Evolutionary conservation across 2,113 vertebrate species (phyloP).

Genomic region (Phyllopteryx taeniolatus): DNA sequence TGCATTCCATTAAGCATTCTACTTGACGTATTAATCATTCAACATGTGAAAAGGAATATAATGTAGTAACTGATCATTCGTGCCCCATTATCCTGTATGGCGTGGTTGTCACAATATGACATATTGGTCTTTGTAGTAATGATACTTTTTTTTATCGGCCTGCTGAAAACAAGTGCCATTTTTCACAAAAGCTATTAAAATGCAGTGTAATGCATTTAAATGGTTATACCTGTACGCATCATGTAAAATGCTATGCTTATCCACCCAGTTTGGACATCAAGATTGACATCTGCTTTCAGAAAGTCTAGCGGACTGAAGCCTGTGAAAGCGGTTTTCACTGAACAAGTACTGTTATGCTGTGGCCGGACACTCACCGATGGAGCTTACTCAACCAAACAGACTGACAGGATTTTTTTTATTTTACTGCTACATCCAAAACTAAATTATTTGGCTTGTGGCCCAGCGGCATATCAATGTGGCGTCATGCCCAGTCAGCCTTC

Average conservation of each 20-base stretch:
- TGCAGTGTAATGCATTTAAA: not conserved
- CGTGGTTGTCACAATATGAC: not conserved
- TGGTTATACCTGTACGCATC: not conserved
- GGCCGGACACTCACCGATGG: slow-evolving; percentile 10
- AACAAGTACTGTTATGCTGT: not conserved
- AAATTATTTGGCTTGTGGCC: slow-evolving; percentile 36
- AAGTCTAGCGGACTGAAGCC: not conserved
- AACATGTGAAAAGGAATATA: not conserved
- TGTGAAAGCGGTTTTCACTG: not conserved
- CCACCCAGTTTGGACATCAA: not conserved
- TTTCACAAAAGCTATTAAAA: not conserved
- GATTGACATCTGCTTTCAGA: slow-evolving; percentile 1
- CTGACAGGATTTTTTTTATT: slow-evolving; percentile 23
- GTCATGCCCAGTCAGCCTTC: slow-evolving; percentile 34
- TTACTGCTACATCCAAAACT: slow-evolving; percentile 16
- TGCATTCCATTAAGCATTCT: not conserved
- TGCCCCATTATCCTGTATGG: not conserved
- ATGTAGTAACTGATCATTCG: not conserved
- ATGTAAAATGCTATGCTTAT: not conserved
- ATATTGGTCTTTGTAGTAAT: not conserved
- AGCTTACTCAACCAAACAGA: slow-evolving; percentile 9
- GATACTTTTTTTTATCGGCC: not conserved
- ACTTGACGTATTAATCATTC: not conserved
- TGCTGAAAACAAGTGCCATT: not conserved
- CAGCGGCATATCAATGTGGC: slow-evolving; percentile 16